These are phyloP conservation scores for Zeuzera pyrina DNA, from an alignment of 2,888 invertebrate genomes.

Conservation along the genomic window DNA sequence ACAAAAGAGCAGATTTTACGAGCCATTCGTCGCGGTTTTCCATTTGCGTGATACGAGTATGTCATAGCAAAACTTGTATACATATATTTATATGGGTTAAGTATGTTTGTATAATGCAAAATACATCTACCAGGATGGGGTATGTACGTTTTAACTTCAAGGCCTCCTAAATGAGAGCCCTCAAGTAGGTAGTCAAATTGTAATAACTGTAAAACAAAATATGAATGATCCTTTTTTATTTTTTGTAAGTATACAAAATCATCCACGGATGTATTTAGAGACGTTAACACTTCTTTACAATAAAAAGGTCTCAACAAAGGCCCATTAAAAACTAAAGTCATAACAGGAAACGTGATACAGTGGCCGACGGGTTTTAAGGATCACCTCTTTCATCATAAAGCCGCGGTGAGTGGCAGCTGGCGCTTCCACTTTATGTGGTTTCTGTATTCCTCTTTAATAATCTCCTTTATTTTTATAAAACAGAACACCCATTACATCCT, in stretches of 20 bases:
- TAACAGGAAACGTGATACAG: constrained; percentile 70
- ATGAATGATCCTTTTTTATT: no score
- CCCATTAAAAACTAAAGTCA: constrained; percentile 66
- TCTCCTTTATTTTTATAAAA: constrained; percentile 60
- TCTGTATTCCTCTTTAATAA: constrained; percentile 63
- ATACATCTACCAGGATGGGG: no score
- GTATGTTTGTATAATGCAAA: no score
- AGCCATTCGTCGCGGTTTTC: constrained; percentile 58
- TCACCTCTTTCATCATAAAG: constrained; percentile 64
- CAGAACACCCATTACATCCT: constrained; percentile 56
- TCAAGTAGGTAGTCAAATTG: no score
- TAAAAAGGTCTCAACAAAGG: constrained; percentile 57
- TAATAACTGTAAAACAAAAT: no score
- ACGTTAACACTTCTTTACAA: constrained; percentile 52
- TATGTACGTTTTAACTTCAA: no score
- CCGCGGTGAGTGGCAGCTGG: constrained; percentile 63
- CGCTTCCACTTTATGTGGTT: constrained; percentile 65
- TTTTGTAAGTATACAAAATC: constrained; percentile 37
- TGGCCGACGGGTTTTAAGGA: constrained; percentile 45
- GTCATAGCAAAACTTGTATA: constrained; percentile 37
- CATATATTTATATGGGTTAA: no score
- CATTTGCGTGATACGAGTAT: constrained; percentile 59
- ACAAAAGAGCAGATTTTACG: constrained; percentile 65
- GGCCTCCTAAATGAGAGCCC: no score
- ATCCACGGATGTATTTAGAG: constrained; percentile 44